These are phyloP conservation scores for Phalacrocorax aristotelis DNA, from an alignment of 2,113 vertebrate genomes.

Conservation along the genomic window DNA sequence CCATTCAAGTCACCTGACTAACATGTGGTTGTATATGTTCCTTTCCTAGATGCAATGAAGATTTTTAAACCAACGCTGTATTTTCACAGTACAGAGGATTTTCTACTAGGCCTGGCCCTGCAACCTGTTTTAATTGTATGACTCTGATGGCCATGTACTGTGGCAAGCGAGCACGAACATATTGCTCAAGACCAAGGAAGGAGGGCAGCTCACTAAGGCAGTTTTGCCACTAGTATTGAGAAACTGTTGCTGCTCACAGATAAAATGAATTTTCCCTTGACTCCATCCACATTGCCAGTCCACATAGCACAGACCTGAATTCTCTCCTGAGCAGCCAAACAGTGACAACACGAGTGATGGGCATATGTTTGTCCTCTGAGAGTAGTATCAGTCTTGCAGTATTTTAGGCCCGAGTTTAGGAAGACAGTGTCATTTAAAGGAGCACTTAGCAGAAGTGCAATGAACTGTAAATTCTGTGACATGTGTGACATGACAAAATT, in stretches of 20 bases:
- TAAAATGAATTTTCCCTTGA: not conserved
- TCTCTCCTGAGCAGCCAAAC: not conserved
- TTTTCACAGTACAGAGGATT: not conserved
- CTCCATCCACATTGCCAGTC: not conserved
- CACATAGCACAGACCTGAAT: not conserved
- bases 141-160: not conserved
- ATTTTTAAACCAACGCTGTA: not conserved
- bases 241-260: not conserved
- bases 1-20: not conserved
- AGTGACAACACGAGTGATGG: not conserved
- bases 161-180: not conserved
- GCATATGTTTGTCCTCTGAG: not conserved
- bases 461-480: not conserved
- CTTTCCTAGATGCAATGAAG: not conserved
- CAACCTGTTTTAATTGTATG: not conserved
- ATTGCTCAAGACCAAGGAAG: not conserved
- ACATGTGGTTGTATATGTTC: fast-evolving
- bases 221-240: not conserved
- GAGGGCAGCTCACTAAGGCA: not conserved
- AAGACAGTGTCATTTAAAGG: not conserved
- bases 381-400: not conserved
- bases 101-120: not conserved
- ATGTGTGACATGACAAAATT: not conserved
- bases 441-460: not conserved
- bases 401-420: not conserved